These are phyloP conservation scores for Synaphobranchus kaupii DNA, from an alignment of 2,797 vertebrate species.

Conservation along the genomic window DNA sequence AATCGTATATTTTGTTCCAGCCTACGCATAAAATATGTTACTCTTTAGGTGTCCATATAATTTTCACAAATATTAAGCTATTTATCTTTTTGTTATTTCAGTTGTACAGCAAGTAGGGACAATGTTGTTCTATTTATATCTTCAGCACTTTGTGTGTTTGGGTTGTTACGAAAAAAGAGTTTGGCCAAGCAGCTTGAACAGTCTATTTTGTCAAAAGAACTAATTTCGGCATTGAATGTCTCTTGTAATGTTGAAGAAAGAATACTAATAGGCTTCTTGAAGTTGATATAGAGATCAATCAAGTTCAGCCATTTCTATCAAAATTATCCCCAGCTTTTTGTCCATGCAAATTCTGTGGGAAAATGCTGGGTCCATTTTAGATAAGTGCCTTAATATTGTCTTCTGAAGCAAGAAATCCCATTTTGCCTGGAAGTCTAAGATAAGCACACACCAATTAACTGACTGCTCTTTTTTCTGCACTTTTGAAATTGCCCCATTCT, in stretches of 20 bases:
- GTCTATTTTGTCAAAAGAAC: conserved; percentile 9
- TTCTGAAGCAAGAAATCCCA: conserved; percentile 9
- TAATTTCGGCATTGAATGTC: neutral
- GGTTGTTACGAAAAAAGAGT: too few species aligned
- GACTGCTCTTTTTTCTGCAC: conserved; percentile 24
- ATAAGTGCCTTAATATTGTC: conserved; percentile 19
- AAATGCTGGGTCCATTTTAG: conserved; percentile 16
- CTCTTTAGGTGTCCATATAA: neutral
- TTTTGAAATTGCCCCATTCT: conserved; percentile 34
- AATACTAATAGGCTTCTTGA: conserved; percentile 26
- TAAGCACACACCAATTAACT: conserved; percentile 33
- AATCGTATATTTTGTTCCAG: neutral
- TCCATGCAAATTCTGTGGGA: neutral
- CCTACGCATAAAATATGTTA: too few species aligned
- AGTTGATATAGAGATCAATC: conserved; percentile 27
- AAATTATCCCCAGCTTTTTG: conserved; percentile 9
- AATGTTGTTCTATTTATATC: neutral
- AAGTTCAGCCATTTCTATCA: conserved; percentile 30
- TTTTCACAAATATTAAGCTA: neutral
- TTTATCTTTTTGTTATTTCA: neutral
- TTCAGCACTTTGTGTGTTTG: neutral
- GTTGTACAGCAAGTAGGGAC: neutral
- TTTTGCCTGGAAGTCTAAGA: conserved; percentile 32
- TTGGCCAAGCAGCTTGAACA: neutral
- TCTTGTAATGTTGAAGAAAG: conserved; percentile 16